Evolutionary conservation across 1,140 invertebrate species (phyloP).

Genomic region (Penaeus indicus): DNA sequence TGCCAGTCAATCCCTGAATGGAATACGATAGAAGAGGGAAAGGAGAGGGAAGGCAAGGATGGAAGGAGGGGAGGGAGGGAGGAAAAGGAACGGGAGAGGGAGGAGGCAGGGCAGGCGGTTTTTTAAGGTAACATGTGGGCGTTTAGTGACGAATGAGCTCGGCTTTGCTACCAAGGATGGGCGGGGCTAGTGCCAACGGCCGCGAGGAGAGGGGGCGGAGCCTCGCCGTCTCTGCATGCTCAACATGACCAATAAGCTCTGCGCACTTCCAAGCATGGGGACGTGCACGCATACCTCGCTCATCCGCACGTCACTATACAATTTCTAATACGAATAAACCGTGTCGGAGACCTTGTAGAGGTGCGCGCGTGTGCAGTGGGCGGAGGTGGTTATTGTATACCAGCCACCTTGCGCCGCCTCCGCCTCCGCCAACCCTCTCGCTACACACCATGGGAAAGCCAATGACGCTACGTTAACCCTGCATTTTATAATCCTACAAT

Average conservation of each 20-base stretch:
- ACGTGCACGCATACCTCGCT: too few relatives aligned
- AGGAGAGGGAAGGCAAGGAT: too few relatives aligned
- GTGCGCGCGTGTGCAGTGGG: background rate
- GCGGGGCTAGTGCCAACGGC: conserved; percentile 24
- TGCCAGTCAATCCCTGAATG: too few relatives aligned
- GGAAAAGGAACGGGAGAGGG: conserved; percentile 20
- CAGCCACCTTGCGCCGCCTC: background rate
- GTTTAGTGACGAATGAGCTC: conserved; percentile 40
- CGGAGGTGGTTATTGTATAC: background rate
- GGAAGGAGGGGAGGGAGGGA: conserved; percentile 9
- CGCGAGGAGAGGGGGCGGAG: conserved; percentile 46
- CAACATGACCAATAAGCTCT: background rate
- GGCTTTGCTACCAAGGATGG: background rate
- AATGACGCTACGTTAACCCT: background rate
- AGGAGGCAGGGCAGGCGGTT: conserved; percentile 16
- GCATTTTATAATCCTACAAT: conserved; percentile 30
- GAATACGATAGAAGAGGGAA: background rate
- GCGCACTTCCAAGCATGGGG: background rate
- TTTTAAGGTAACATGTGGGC: conserved; percentile 4
- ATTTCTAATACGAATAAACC: background rate
- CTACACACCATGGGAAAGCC: background rate
- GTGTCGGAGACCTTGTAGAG: background rate
- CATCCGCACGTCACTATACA: too few relatives aligned
- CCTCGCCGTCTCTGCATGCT: background rate
- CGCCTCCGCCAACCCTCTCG: background rate